These are phyloP conservation scores for Tamias sibiricus DNA, from an alignment of 2,113 vertebrate genomes.

Conservation along the genomic window DNA sequence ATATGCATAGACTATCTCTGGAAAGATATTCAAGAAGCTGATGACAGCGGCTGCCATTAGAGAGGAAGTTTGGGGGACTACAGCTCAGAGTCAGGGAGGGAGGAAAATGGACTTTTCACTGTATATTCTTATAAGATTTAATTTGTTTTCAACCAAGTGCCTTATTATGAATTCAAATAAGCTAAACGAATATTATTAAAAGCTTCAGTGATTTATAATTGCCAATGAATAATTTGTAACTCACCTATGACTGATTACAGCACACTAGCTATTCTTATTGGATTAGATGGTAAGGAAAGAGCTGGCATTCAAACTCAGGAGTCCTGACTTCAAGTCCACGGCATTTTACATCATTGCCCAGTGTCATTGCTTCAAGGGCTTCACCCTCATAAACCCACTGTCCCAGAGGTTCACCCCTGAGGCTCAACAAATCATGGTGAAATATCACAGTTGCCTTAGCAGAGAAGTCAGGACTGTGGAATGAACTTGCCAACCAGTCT, in stretches of 20 bases:
- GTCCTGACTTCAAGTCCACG: background rate
- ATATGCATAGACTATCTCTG: slow-evolving; percentile 71
- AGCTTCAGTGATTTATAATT: slow-evolving; percentile 76
- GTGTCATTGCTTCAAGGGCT: background rate
- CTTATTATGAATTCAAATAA: slow-evolving; percentile 73
- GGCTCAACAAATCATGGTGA: background rate
- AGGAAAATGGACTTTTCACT: slow-evolving; percentile 59
- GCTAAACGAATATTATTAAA: slow-evolving; percentile 67
- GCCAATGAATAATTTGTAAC: slow-evolving; percentile 68
- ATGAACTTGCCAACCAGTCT: background rate
- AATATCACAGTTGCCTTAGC: background rate
- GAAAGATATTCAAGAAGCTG: slow-evolving; percentile 67
- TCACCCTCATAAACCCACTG: background rate
- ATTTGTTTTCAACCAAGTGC: slow-evolving; percentile 70
- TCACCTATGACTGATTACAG: slow-evolving; percentile 46
- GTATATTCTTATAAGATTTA: slow-evolving; percentile 55
- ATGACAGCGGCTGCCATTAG: slow-evolving; percentile 49
- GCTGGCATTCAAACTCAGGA: slow-evolving; percentile 21
- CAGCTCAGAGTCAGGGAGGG: slow-evolving; percentile 15
- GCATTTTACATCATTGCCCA: background rate
- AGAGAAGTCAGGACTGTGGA: background rate
- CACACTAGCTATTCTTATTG: slow-evolving; percentile 13
- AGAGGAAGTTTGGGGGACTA: slow-evolving; percentile 28
- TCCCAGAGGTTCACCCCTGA: background rate
- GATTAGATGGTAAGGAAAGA: background rate